phyloP scores from a whole-genome alignment of 2,113 vertebrate species.

The Ornithorhynchus anatinus region DNA sequence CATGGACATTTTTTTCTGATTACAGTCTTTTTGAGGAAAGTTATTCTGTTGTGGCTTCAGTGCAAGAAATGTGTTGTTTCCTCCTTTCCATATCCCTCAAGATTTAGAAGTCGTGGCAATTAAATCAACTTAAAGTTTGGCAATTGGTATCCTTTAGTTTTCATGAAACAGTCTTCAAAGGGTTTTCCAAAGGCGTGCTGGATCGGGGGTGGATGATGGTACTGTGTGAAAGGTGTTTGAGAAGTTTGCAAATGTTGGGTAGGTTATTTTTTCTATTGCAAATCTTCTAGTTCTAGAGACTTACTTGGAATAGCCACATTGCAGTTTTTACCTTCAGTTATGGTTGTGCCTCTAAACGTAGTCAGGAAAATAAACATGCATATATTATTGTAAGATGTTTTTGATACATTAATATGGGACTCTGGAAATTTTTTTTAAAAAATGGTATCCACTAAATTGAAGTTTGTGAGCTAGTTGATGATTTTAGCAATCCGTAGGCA shows the following conservation, averaged over 20 bases:
- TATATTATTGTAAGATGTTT: too few relatives aligned
- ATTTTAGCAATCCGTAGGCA: too few relatives aligned
- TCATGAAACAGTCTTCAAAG: not conserved
- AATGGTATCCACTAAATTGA: too few relatives aligned
- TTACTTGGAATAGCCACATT: too few relatives aligned
- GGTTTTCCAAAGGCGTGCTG: not conserved
- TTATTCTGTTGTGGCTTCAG: conserved; percentile 42
- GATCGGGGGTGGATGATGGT: too few relatives aligned
- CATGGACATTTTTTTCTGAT: conserved; percentile 42
- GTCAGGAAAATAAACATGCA: too few relatives aligned
- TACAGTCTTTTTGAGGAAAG: conserved; percentile 55
- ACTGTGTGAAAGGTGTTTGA: not conserved
- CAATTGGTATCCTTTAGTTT: not conserved
- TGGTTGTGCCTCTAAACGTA: too few relatives aligned
- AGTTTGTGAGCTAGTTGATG: too few relatives aligned
- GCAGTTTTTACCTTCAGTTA: too few relatives aligned
- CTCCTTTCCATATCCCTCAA: conserved; percentile 17
- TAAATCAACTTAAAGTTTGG: not conserved
- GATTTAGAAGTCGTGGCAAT: not conserved
- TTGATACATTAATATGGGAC: too few relatives aligned
- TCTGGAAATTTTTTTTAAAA: too few relatives aligned
- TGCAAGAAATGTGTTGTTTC: conserved; percentile 52
- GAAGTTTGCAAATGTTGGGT: not conserved
- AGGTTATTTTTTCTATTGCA: not conserved
- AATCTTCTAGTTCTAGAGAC: too few relatives aligned